Percentiles rank a stretch among this genome's conserved stretches.
These are phyloP conservation scores for Osmerus mordax DNA, from an alignment of 2,113 vertebrate species.

Conservation along the genomic window DNA sequence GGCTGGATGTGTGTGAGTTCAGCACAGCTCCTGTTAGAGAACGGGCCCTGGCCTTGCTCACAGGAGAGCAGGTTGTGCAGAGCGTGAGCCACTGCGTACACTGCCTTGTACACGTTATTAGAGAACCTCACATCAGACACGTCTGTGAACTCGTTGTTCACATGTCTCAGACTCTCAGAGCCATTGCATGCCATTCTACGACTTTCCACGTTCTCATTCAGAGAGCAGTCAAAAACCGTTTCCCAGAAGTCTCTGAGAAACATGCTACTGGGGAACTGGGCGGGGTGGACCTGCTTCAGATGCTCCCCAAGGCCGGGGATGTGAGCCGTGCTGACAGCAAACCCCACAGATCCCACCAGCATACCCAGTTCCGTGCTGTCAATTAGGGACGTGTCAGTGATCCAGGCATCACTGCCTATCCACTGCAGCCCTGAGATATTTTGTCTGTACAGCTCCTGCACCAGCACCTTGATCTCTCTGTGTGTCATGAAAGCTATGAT, in stretches of 20 bases:
- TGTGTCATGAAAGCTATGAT: slow-evolving; percentile 15
- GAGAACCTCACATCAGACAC: slow-evolving; percentile 66
- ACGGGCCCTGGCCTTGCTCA: too few species aligned
- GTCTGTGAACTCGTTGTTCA: slow-evolving; percentile 65
- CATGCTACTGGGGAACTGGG: slow-evolving; percentile 64
- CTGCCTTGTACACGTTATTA: slow-evolving; percentile 73
- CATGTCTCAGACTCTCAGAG: slow-evolving; percentile 58
- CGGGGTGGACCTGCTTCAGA: slow-evolving; percentile 63
- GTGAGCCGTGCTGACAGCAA: slow-evolving; percentile 57
- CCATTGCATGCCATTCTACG: slow-evolving; percentile 56
- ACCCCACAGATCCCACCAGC: slow-evolving; percentile 70
- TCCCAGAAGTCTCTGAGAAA: slow-evolving; percentile 75
- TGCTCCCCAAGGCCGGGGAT: slow-evolving; percentile 66
- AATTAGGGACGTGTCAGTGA: slow-evolving; percentile 68
- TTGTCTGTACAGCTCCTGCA: slow-evolving; percentile 39
- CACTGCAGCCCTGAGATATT: slow-evolving; percentile 71
- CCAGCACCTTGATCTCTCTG: slow-evolving; percentile 26
- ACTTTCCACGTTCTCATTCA: slow-evolving; percentile 25
- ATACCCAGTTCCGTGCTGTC: slow-evolving; percentile 49
- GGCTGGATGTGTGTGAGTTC: too few species aligned
- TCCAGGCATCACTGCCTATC: slow-evolving; percentile 77
- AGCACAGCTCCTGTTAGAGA: too few species aligned
- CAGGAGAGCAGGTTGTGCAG: background rate
- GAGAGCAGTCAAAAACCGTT: slow-evolving; percentile 63
- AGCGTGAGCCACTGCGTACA: slow-evolving; percentile 72